Evolutionary conservation across 2,888 invertebrate species (phyloP).

Genomic region (Tetrapedia diversipes): DNA sequence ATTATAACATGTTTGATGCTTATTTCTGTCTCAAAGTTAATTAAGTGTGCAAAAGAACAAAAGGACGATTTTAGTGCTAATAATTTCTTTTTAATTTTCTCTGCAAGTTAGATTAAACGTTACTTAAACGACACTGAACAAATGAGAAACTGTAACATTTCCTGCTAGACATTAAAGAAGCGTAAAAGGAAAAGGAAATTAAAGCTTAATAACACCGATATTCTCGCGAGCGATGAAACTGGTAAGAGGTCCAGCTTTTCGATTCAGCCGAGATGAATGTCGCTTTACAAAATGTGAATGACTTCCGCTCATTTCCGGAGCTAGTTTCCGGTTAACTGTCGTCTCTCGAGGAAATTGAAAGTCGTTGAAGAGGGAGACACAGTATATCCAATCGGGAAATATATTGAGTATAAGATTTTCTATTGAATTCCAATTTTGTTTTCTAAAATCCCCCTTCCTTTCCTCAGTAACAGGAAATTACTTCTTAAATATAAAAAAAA

Average conservation of each 20-base stretch:
- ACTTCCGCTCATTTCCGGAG: constrained; percentile 77
- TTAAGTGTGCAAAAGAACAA: no score
- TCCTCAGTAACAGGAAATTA: background rate
- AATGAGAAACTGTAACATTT: background rate
- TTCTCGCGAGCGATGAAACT: constrained; percentile 22
- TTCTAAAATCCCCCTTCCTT: background rate
- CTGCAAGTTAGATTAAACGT: background rate
- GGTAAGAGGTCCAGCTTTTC: constrained; percentile 6
- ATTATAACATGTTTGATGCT: no score
- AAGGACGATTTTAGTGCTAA: no score
- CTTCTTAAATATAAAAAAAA: background rate
- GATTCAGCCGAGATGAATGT: constrained; percentile 30
- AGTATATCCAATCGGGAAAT: constrained; percentile 20
- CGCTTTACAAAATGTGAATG: constrained; percentile 68
- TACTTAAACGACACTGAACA: background rate
- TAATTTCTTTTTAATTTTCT: no score
- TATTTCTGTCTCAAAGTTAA: no score
- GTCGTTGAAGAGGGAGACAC: constrained; percentile 21
- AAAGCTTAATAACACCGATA: constrained; percentile 6
- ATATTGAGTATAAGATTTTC: background rate
- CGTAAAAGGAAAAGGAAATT: background rate
- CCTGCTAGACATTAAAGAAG: background rate
- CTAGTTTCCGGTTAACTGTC: constrained; percentile 64
- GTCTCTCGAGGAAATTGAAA: constrained; percentile 61
- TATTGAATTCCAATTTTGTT: background rate